Base-by-base conservation (phyloP, 2,888 invertebrate genomes). In the Endomychus coccineus region DNA sequence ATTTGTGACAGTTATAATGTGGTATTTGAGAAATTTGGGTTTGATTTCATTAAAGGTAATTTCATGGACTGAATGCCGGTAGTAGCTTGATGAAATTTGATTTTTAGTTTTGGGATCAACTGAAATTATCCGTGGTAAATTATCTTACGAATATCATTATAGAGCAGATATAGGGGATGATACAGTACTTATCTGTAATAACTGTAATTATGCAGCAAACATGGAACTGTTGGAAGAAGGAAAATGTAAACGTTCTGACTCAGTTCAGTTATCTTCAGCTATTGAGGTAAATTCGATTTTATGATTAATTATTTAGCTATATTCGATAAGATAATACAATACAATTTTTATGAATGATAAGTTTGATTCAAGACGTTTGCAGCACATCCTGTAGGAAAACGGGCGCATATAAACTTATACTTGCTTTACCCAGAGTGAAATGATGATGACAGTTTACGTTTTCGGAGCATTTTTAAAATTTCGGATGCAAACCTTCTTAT, bases 61-160 rank as follows among this genome's bases (percentile, higher is more conserved):
- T 38, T 29, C 7, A 10, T 17, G 9, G 16, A 16, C 2, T 11
- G 5, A 5, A 5, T 5, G 7, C 7, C 6, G 7, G 7, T 19
- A 19, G 7, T 5, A 6, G 7, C 19, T 6, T 19, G 7, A 6
- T 19, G 19, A 19, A 6, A 19, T 6, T 7, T 19, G 19, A 7
- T 36, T 63, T 59, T 12, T 56, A 87, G 88, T 83, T 29, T 51
- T 69, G 45, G 89, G 84, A 0, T 72, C 75, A n/a, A 68, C 78
- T 2, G 94, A 92, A 0, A 74, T 75, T 17, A 92, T 94, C 73
- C 95, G 92, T 3, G 96, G 95, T 0, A 69, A 69, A 0, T 36
- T 78, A 2, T 95, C 96, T 0, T 94, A 97, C 62, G 97, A 98
- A 66, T 98, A 83, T 71, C 96, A 96, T 56, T 75, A 86, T 34